Evolutionary conservation across 2,113 vertebrate genomes (phyloP), one percentile per base, ranked within the genome.

Genomic region (Taurulus bubalis): DNA sequence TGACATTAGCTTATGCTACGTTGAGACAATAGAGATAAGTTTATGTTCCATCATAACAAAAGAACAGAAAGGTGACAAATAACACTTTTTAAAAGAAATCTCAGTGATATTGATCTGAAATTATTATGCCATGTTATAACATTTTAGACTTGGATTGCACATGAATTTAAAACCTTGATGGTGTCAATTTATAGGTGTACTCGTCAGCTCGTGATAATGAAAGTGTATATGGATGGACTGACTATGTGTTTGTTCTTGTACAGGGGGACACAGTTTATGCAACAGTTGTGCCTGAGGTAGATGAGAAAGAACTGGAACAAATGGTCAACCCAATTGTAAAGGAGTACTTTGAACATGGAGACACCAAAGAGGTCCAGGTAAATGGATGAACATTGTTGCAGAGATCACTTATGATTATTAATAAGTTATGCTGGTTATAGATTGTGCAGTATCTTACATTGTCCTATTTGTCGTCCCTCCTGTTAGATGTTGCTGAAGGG

Each of bases 301-400:
- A 97, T 8, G 96, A 96, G 87, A 90, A 55, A 18, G 95, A 96
- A 65, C 90, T 97, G 80, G 95, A 96, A 70, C 96, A 96, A 86
- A 95, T 93, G 7, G 95, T 97, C 74, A 96, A 96, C 86, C 96
- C 96, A 1, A 96, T 96, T 71, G 96, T 97, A 70, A 88, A 95
- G 89, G 96, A 97, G 74, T 97, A 96, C 90, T 97, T 97, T 72
- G 96, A 97, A 85, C 96, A 97, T 0, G 96, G 96, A 85, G 96
- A 97, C 93, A 96, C 96, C 53, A 93, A 94, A 47, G 96, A 97
- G 71, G 96, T 97, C 36, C 87, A 96, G 94, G 96, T 97, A 84
- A 87, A 89, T 24, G 12, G 12, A 42, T 42, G 40, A 42, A 42
- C 40, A 42, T 14, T 42, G 40, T 42, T 42, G 40, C 40, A 42